phyloP scores from a whole-genome alignment of 2,888 invertebrate species.

The Halocaridina rubra region DNA sequence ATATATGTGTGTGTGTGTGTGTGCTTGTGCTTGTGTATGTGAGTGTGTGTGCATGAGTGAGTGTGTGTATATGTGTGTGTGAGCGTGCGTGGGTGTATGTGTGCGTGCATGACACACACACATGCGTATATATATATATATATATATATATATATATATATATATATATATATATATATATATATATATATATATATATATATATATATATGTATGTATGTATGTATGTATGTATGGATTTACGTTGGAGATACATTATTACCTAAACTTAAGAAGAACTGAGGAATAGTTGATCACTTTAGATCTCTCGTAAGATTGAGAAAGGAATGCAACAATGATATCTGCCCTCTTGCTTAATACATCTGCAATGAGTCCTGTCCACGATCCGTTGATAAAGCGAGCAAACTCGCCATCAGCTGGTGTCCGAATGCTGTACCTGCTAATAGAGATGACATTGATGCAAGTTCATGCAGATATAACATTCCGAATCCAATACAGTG shows the following conservation, averaged over 20 bases:
- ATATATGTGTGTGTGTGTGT: too few relatives aligned
- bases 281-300: constrained; percentile 37
- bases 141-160: neutral
- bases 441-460: too few relatives aligned
- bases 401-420: constrained; percentile 46
- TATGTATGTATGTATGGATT: neutral
- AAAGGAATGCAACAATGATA: constrained; percentile 35
- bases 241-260: neutral
- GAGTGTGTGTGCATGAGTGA: too few relatives aligned
- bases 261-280: constrained; percentile 34
- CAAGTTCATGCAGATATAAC: too few relatives aligned
- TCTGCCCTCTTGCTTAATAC: constrained; percentile 32
- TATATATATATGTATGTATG: neutral
- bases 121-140: too few relatives aligned
- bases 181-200: neutral
- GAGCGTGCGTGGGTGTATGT: too few relatives aligned
- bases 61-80: too few relatives aligned
- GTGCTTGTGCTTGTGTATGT: too few relatives aligned
- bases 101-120: too few relatives aligned
- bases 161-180: neutral
- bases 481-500: too few relatives aligned
- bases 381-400: neutral
- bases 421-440: constrained; percentile 42
- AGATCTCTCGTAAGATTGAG: constrained; percentile 15
- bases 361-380: constrained; percentile 50